Conservation (phyloP, 2,113 vertebrate genomes). For the Nothoprocta pentlandii region DNA sequence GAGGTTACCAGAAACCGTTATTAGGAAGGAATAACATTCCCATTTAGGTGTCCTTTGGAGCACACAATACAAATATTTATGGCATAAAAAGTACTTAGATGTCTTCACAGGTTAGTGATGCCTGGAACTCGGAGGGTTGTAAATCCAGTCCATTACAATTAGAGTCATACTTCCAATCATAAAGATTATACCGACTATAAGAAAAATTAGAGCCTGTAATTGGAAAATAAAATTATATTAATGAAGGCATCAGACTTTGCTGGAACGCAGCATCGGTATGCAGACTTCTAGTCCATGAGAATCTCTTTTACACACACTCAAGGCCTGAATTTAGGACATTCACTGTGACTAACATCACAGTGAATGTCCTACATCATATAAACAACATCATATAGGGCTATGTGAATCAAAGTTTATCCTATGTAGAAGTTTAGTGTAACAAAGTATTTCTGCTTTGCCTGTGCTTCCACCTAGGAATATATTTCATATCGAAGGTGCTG, state of each 20-base stretch:
- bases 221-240: not conserved
- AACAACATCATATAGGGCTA: not conserved
- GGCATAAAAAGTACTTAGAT: slow-evolving; percentile 8
- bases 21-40: slow-evolving; percentile 64
- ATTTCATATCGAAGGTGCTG: not conserved
- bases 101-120: slow-evolving; percentile 75
- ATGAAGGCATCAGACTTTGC: not conserved
- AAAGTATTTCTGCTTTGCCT: not conserved
- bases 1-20: slow-evolving; percentile 65
- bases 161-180: slow-evolving; percentile 95
- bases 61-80: slow-evolving; percentile 55
- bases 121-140: slow-evolving; percentile 84
- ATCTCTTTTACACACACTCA: not conserved
- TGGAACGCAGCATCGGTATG: not conserved
- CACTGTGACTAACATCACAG: not conserved
- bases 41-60: slow-evolving; percentile 56
- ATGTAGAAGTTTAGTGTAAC: not conserved
- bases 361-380: not conserved
- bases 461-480: not conserved
- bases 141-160: slow-evolving; percentile 94
- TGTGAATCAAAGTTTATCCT: not conserved
- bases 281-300: not conserved
- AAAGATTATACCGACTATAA: slow-evolving; percentile 90
- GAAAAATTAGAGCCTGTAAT: slow-evolving; percentile 89
- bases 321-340: not conserved